A percentile compares a stretch with the other conserved stretches of the same genome.
phyloP scores from a whole-genome alignment of 2,113 vertebrate species.

The Promerops cafer region DNA sequence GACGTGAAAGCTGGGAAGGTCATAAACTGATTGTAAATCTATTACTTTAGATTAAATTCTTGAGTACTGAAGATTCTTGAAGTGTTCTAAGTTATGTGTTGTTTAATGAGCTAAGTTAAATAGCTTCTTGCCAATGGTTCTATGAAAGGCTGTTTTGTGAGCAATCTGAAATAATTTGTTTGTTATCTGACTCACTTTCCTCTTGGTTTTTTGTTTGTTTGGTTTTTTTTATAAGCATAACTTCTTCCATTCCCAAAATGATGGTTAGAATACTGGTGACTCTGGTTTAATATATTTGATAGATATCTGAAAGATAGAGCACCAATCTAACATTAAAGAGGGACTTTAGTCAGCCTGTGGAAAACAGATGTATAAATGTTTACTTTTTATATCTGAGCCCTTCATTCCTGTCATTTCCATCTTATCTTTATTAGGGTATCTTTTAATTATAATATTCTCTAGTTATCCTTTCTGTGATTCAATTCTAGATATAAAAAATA shows the following conservation, averaged over 20 bases:
- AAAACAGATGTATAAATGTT: not conserved
- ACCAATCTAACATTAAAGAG: not conserved
- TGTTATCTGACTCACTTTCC: not conserved
- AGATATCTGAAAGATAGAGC: not conserved
- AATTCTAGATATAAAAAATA: not conserved
- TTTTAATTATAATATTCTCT: not conserved
- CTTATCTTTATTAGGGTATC: not conserved
- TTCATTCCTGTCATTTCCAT: not conserved
- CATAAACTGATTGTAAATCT: slow-evolving; percentile 58
- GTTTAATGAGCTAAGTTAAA: not conserved
- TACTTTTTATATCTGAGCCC: not conserved
- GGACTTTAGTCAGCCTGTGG: not conserved
- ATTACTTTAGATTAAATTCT: not conserved
- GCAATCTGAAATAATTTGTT: not conserved
- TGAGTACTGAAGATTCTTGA: not conserved
- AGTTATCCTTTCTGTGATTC: not conserved
- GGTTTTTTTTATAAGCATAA: not conserved
- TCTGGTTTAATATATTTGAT: not conserved
- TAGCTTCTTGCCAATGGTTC: not conserved
- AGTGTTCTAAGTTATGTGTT: not conserved
- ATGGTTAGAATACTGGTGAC: not conserved
- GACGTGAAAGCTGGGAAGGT: slow-evolving; percentile 66
- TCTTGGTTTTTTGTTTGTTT: not conserved
- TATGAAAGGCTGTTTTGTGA: not conserved
- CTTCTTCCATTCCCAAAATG: not conserved